Percentiles rank a stretch among this genome's conserved stretches.
Conservation (phyloP, 2,113 vertebrate genomes). For the Gallinago jamesoni region DNA sequence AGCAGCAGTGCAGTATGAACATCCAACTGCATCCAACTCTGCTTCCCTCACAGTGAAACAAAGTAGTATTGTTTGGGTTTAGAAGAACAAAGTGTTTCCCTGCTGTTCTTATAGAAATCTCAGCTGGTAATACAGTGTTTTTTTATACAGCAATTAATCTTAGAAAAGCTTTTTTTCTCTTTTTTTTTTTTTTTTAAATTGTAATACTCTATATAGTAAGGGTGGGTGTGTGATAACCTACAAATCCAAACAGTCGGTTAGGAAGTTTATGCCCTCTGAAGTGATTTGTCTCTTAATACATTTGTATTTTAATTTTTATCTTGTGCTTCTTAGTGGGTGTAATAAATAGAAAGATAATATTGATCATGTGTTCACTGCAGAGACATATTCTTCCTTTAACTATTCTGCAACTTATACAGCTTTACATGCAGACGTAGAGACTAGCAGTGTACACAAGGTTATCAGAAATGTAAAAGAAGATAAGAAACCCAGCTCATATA, state of each 20-base stretch:
- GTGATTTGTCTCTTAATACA: not conserved
- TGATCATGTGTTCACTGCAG: not conserved
- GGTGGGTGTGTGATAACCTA: not conserved
- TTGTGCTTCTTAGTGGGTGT: not conserved
- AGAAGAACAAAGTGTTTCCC: not conserved
- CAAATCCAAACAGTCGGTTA: not conserved
- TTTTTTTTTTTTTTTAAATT: not conserved
- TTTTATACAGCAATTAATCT: not conserved
- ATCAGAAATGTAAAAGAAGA: not conserved
- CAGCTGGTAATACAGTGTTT: not conserved
- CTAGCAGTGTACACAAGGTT: not conserved
- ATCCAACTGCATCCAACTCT: not conserved
- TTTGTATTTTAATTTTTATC: not conserved
- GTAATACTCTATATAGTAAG: not conserved
- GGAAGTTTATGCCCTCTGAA: not conserved
- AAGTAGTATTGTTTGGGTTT: not conserved
- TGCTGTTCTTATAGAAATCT: not conserved
- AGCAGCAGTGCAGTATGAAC: not conserved
- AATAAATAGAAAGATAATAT: not conserved
- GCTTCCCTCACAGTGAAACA: not conserved
- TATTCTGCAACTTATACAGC: not conserved
- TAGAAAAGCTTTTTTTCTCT: not conserved
- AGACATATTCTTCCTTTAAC: not conserved
- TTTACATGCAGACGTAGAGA: not conserved
- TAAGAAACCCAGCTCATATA: not conserved